Evolutionary conservation across 2,113 vertebrate genomes (phyloP).

Genomic region (Pachypanchax playfairii): DNA sequence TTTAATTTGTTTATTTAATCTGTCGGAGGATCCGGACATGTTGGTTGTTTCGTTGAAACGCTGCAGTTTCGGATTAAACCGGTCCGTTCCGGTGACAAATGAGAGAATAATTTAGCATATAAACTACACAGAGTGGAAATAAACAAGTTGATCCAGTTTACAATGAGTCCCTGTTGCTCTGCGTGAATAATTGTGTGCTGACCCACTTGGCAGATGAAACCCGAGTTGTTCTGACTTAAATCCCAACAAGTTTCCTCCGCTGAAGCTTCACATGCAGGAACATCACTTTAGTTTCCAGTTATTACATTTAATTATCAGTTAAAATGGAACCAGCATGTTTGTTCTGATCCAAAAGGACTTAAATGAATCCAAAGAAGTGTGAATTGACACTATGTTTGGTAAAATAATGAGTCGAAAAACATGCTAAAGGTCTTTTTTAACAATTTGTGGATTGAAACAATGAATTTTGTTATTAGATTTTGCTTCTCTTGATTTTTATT

Average conservation of each 20-base stretch:
- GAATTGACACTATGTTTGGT: too few relatives aligned
- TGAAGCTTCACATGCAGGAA: slow-evolving; percentile 25
- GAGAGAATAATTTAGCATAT: not conserved
- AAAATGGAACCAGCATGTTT: too few relatives aligned
- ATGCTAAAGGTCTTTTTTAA: too few relatives aligned
- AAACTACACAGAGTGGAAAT: not conserved
- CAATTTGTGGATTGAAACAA: too few relatives aligned
- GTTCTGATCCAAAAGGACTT: too few relatives aligned
- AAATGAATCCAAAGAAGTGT: too few relatives aligned
- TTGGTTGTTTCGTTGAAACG: not conserved
- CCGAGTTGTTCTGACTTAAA: slow-evolving; percentile 68
- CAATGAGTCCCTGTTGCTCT: slow-evolving; percentile 54
- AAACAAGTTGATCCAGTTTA: slow-evolving; percentile 9
- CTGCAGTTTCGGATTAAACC: slow-evolving; percentile 36
- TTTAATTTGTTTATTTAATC: not conserved
- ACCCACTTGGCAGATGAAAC: slow-evolving; percentile 71
- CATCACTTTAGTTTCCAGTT: not conserved
- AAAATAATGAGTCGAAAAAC: too few relatives aligned
- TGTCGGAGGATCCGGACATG: not conserved
- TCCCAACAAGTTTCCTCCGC: slow-evolving; percentile 55
- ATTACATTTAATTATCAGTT: too few relatives aligned
- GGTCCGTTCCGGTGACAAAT: slow-evolving; percentile 21
- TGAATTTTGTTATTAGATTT: not conserved
- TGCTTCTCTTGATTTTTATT: not conserved
- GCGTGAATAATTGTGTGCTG: slow-evolving; percentile 56